These are phyloP conservation scores for Dipodomys stephensi DNA, from an alignment of 2,113 vertebrate genomes.

Conservation along the genomic window DNA sequence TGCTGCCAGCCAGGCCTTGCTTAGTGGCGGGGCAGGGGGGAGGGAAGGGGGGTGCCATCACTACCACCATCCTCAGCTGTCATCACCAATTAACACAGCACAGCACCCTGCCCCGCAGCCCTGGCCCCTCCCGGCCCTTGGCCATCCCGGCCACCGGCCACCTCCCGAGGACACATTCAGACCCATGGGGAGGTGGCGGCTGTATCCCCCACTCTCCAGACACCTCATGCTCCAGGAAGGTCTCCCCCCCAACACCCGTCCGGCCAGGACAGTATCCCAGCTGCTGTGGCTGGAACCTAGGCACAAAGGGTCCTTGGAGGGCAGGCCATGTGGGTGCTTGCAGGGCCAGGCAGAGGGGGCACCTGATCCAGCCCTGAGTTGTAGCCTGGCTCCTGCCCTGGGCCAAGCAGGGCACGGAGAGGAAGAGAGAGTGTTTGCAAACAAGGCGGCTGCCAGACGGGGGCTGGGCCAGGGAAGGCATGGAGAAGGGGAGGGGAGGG, in stretches of 20 bases:
- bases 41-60: neutral
- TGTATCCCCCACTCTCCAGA: neutral
- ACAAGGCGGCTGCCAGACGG: slow-evolving; percentile 43
- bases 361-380: slow-evolving; percentile 28
- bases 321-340: neutral
- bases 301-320: neutral
- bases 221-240: neutral
- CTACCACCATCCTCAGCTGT: slow-evolving; percentile 74
- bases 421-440: slow-evolving; percentile 78
- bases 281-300: neutral
- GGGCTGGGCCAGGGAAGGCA: neutral
- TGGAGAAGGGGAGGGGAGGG: neutral
- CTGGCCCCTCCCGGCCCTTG: too few relatives aligned
- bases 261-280: neutral
- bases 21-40: too few relatives aligned
- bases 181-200: neutral
- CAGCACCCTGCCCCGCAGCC: too few relatives aligned
- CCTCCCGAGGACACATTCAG: slow-evolving; percentile 53
- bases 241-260: neutral
- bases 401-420: slow-evolving; percentile 62
- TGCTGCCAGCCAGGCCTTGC: neutral
- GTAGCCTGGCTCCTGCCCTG: slow-evolving; percentile 44
- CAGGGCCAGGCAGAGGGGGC: neutral
- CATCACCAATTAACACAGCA: slow-evolving; percentile 56
- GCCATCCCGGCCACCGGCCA: neutral